Evolutionary conservation across 2,113 vertebrate species (phyloP), one percentile per base, ranked within the genome.

Genomic region (Cyanistes caeruleus): DNA sequence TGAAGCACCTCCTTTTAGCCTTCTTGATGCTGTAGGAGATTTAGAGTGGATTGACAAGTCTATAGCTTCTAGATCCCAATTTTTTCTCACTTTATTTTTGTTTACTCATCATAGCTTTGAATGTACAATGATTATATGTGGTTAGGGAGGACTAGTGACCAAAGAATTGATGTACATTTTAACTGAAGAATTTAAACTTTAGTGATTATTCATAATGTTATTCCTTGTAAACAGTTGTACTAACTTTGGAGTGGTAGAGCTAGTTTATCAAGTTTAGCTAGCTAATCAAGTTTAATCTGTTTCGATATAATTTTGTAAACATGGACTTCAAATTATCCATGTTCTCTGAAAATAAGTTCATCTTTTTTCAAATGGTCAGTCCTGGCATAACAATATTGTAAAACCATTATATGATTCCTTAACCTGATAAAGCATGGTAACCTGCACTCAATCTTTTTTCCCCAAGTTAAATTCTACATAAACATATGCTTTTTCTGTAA

Each of bases 391-490:
- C 17, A 27, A 51, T 39, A 18, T 20, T 96, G 33, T 59, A 73
- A 84, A 90, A 63, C 59, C 77, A 75, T 23, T 74, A 5, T 75
- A 28, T 60, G 31, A 35, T 74, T 78, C 37, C 35, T 59, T 49
- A 65, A 39, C 0, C 0, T 33, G 9, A 10, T 25, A 17, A 13
- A 64, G 48, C 37, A 8, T 1, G 3, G 20, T 93, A 75, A 55
- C 13, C 68, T 46, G 16, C 39, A 27, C 13, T 59, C 84, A 27
- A 7, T 84, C 14, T 15, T 77, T 91, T 95, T 80, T 60, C 30
- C 69, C 17, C 10, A 74, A 78, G 39, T 63, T 90, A 78, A 85
- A 63, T 84, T 91, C 19, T 41, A n/a, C 28, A n/a, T n/a, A n/a
- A 89, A 44, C 6, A 4, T 55, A 30, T 0, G 3, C 20, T 69